phyloP scores from a whole-genome alignment of 2,888 invertebrate genomes.

The Blomia tropicalis region DNA sequence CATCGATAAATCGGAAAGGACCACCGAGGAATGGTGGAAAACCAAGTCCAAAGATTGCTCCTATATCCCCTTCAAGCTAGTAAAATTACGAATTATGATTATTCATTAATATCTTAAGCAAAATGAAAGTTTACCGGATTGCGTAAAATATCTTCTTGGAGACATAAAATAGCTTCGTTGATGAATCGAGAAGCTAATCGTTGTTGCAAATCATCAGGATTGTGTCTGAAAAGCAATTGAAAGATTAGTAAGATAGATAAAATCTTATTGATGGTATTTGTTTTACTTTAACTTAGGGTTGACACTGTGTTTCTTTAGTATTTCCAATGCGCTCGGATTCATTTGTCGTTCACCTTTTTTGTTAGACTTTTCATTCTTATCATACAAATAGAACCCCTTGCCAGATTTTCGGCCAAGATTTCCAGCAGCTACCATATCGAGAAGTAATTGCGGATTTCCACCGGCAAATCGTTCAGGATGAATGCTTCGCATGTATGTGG shows the following conservation, averaged over 20 bases:
- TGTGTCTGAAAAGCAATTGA: slow-evolving; percentile 32
- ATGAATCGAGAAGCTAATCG: slow-evolving; percentile 84
- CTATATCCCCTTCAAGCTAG: slow-evolving; percentile 85
- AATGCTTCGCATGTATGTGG: slow-evolving; percentile 64
- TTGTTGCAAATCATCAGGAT: slow-evolving; percentile 69
- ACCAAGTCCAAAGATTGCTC: slow-evolving; percentile 95
- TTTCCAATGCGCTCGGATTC: slow-evolving; percentile 58
- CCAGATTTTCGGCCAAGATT: slow-evolving; percentile 69
- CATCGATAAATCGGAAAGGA: slow-evolving; percentile 78
- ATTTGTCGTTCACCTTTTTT: slow-evolving; percentile 53
- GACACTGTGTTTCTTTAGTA: slow-evolving; percentile 64
- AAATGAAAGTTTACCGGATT: slow-evolving; percentile 50
- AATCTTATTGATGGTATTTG: not conserved
- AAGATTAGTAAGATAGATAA: not conserved
- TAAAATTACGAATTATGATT: slow-evolving; percentile 2
- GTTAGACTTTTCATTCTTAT: slow-evolving; percentile 40
- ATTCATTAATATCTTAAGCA: not conserved
- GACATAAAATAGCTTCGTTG: slow-evolving; percentile 87
- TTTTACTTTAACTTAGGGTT: slow-evolving; percentile 42
- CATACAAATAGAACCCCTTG: slow-evolving; percentile 76
- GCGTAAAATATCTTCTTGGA: slow-evolving; percentile 86
- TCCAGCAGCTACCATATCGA: slow-evolving; percentile 74
- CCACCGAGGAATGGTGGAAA: slow-evolving; percentile 96
- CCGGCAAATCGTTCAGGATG: slow-evolving; percentile 74
- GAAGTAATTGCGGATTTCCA: slow-evolving; percentile 53